These are phyloP conservation scores for Clarias pachynema DNA, from an alignment of 2,797 vertebrate species.

Conservation along the genomic window DNA sequence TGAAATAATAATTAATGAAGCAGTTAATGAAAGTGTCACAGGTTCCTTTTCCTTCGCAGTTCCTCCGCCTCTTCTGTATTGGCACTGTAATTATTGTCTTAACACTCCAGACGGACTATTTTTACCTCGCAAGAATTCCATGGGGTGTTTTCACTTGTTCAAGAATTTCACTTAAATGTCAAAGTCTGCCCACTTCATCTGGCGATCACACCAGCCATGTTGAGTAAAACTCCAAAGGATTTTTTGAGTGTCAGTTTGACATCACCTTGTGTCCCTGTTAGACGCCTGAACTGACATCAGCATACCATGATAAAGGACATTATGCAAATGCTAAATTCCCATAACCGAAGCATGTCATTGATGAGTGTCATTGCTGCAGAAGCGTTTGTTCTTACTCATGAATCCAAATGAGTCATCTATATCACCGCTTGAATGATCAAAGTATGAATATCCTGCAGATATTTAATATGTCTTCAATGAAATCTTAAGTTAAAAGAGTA, in stretches of 20 bases:
- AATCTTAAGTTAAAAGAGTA: not conserved
- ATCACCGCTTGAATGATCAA: conserved; percentile 23
- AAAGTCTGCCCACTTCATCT: conserved; percentile 33
- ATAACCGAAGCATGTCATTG: conserved; percentile 42
- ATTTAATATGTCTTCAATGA: conserved; percentile 22
- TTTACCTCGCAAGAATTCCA: not conserved
- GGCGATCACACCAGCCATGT: not conserved
- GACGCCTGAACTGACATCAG: conserved; percentile 29
- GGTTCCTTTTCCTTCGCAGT: conserved; percentile 13
- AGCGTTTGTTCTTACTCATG: conserved; percentile 16
- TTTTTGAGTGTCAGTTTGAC: conserved; percentile 34
- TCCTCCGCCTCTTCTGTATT: conserved; percentile 4
- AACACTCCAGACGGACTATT: conserved; percentile 17
- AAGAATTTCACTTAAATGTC: conserved; percentile 39
- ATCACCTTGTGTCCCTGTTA: conserved; percentile 28
- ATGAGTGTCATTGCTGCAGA: conserved; percentile 36
- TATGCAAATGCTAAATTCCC: conserved; percentile 51
- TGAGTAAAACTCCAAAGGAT: conserved; percentile 26
- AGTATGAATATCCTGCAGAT: conserved; percentile 4
- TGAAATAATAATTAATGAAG: conserved; percentile 27
- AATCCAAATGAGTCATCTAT: conserved; percentile 39
- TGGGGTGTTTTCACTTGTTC: conserved; percentile 1
- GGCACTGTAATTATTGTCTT: conserved; percentile 36
- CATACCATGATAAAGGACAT: conserved; percentile 34
- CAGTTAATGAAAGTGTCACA: conserved; percentile 33